These are phyloP conservation scores for Nymphicus hollandicus DNA, from an alignment of 2,113 vertebrate genomes.

Conservation along the genomic window DNA sequence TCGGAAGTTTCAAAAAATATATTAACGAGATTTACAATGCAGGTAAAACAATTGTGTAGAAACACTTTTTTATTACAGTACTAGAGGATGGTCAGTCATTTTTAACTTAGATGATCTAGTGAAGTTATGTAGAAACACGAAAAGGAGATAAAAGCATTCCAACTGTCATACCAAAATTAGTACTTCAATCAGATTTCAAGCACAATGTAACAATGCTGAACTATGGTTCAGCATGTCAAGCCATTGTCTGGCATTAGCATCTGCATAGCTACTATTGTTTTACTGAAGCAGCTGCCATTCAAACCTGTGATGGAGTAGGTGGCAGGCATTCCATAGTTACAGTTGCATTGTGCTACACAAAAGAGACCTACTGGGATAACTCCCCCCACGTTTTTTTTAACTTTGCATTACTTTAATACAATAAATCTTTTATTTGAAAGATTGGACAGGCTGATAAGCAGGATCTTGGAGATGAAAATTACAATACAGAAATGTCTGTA, in stretches of 20 bases:
- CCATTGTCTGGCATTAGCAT: slow-evolving; percentile 11
- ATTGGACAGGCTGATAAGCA: slow-evolving; percentile 21
- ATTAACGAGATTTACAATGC: neutral
- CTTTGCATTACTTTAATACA: neutral
- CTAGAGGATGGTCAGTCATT: neutral
- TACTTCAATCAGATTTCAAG: neutral
- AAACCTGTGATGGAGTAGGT: slow-evolving; percentile 22
- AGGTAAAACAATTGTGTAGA: neutral
- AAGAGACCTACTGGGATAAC: slow-evolving; percentile 25
- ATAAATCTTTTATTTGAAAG: slow-evolving; percentile 19
- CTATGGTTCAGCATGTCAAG: slow-evolving; percentile 18
- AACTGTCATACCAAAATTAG: neutral
- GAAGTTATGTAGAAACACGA: neutral
- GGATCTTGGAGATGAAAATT: slow-evolving; percentile 19
- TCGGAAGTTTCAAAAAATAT: neutral
- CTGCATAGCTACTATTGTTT: slow-evolving; percentile 40
- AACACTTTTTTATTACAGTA: neutral
- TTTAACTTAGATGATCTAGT: neutral
- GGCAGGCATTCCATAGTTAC: slow-evolving; percentile 11
- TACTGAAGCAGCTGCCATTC: slow-evolving; percentile 50
- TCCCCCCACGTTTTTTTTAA: neutral
- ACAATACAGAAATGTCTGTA: neutral
- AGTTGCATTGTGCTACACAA: slow-evolving; percentile 33
- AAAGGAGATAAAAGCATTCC: slow-evolving; percentile 11
- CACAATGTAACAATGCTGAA: neutral